Evolutionary conservation across 30 jellyfish, hydroid and myxozoan species (phyloP).

Genomic region (Aurelia coerulea): DNA sequence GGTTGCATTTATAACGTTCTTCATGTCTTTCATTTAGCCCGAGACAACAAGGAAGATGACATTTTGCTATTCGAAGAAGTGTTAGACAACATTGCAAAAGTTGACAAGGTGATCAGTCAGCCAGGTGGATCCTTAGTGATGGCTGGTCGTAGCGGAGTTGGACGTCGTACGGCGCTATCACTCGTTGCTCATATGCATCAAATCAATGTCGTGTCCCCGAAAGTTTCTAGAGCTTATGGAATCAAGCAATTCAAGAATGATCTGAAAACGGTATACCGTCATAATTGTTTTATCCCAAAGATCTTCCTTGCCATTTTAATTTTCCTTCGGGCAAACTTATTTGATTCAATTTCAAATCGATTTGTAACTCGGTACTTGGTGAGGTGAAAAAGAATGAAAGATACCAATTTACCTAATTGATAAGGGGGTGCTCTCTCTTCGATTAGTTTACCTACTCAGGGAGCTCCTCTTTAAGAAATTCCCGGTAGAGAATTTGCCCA

Average conservation of each 20-base stretch:
- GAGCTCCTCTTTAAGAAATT: too few species aligned
- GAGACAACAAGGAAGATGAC: constrained; percentile 89
- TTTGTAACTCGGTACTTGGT: too few species aligned
- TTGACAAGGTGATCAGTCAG: constrained; percentile 78
- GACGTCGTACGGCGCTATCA: constrained; percentile 81
- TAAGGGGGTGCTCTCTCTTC: too few species aligned
- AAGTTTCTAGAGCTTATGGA: constrained; percentile 86
- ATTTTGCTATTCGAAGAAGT: constrained; percentile 83
- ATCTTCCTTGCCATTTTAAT: background rate
- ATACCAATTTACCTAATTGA: too few species aligned
- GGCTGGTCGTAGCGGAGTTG: constrained; percentile 98
- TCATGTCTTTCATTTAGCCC: constrained; percentile 43
- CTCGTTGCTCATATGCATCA: constrained; percentile 97
- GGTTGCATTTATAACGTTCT: too few species aligned
- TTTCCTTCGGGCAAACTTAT: too few species aligned
- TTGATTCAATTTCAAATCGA: too few species aligned
- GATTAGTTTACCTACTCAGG: too few species aligned
- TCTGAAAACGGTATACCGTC: constrained; percentile 72
- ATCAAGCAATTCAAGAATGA: constrained; percentile 82
- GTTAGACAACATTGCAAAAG: constrained; percentile 78
- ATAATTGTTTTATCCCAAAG: background rate
- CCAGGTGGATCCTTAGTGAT: constrained; percentile 93
- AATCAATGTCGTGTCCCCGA: constrained; percentile 79
- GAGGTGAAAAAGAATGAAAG: too few species aligned
- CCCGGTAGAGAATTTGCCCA: too few species aligned